Evolutionary conservation across 2,888 invertebrate genomes (phyloP), one percentile per base, ranked within the genome.

Genomic region (Agonopterix arenella): DNA sequence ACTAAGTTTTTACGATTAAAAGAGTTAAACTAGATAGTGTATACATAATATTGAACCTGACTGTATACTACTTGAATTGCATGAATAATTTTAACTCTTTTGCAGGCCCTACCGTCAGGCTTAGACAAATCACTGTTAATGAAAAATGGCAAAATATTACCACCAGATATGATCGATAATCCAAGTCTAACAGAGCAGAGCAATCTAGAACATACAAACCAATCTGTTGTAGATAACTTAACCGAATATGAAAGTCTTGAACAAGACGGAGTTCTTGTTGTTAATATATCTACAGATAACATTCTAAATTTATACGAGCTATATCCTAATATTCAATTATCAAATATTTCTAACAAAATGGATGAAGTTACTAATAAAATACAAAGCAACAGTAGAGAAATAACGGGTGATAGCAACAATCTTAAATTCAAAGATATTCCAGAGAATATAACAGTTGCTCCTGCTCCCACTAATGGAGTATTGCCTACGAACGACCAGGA

Each of bases 301-400:
- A 84, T 90, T 52, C 64, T 89, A 38, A 88, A 89, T 67, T 71
- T 84, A 54, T 86, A 88, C 47, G 89, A 90, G 55, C 64, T 88
- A 45, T 86, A 83, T 54, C 80, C 84, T 41, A 76, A 75, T 51
- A 79, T 89, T 46, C 80, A 81, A 65, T 64, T 85, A 56, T 63
- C 83, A 45, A 82, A 90, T 63, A 60, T 74, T 54, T 76, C 81
- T 4, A 81, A 75, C 46, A 86, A 82, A 76, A 78, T 78, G 61
- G 89, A 90, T 55, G 90, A 90, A 61, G 80, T 84, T 1, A 84
- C 84, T 5, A 89, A 89, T 52, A 90, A 90, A 68, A 89, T 90
- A 45, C 90, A 90, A 61, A 90, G 90, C 56, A 90, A 90, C 48
- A 90, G 89, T 54, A 67, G 90, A 55, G 90, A 90, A 68, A 90